A percentile compares a stretch with the other conserved stretches of the same genome.
Conservation (phyloP, 2,888 invertebrate species). For the Epinotia ramella region DNA sequence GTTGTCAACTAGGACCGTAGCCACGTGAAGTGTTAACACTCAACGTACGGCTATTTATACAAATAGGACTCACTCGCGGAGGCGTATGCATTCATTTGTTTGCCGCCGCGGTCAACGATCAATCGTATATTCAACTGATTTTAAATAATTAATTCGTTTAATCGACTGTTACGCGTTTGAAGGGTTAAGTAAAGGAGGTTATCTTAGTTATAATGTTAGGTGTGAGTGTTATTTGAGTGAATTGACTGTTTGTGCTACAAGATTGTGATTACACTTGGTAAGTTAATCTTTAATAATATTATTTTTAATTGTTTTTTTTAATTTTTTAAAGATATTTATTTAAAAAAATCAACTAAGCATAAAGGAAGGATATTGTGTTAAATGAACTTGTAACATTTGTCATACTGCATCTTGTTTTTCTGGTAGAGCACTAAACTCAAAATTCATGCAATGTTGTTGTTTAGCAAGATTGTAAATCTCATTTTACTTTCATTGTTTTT, state of each 20-base stretch:
- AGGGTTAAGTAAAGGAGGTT: conserved; percentile 28
- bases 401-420: background rate
- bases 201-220: conserved; percentile 35
- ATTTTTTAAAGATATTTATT: no score
- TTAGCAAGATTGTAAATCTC: no score
- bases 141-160: conserved; percentile 2
- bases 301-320: background rate
- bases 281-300: conserved; percentile 9
- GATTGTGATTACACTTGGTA: conserved; percentile 5
- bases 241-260: conserved; percentile 31
- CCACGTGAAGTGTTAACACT: conserved; percentile 29
- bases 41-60: conserved; percentile 69
- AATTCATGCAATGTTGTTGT: no score
- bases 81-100: conserved; percentile 65
- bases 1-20: background rate
- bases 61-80: conserved; percentile 63
- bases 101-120: conserved; percentile 51
- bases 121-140: conserved; percentile 25
- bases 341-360: no score
- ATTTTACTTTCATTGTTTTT: no score
- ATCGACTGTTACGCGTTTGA: background rate
- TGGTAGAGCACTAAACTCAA: background rate
- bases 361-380: no score
- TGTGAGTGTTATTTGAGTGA: conserved; percentile 35
- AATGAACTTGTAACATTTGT: no score